Base-by-base conservation (phyloP, 2,888 invertebrate species). In the Chymomyza fuscimana region DNA sequence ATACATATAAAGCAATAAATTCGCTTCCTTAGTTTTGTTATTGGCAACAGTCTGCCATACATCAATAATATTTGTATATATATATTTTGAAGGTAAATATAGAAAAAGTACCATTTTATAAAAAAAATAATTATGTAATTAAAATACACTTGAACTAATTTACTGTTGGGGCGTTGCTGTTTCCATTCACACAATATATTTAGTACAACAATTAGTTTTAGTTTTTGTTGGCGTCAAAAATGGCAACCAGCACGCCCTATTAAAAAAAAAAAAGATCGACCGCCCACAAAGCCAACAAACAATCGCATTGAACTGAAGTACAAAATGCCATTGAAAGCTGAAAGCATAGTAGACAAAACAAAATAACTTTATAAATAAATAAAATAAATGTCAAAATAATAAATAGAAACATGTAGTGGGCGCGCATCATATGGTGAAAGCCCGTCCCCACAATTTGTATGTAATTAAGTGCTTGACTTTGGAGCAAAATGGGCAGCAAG, bases 401-500 rank as follows among this genome's bases (percentile, higher is more conserved):
- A 82, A 81, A 81, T 74, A 79, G 68, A 78, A 76, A 87, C 79
- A 75, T 65, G 62, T 74, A 63, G 83, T 82, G 89, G 86, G 83
- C 86, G 83, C 65, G 54, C 52, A 62, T 64, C 65, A 63, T 61
- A 51, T 64, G 80, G 82, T 71, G 89, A 87, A 83, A 83, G 83
- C 77, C 51, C 89, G 82, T 87, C 87, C 73, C 73, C 87, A 66
- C 86, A 40, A 15, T 62, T 67, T 63, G 59, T 82, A 84, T 63
- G 59, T 82, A 84, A 88, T 84, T 88, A 86, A 85, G 50, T 64
- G 80, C 85, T 77, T 85, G 86, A 87, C 87, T 88, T 88, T 83
- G 83, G 89, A 89, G 51, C 69, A 67, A 67, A 65, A 75, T 58
- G 10, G 25, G 22, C 29, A 58, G 15, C 12, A 58, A 58, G 7